Evolutionary conservation across 2,113 vertebrate genomes (phyloP).

Genomic region (Colinus virginianus): DNA sequence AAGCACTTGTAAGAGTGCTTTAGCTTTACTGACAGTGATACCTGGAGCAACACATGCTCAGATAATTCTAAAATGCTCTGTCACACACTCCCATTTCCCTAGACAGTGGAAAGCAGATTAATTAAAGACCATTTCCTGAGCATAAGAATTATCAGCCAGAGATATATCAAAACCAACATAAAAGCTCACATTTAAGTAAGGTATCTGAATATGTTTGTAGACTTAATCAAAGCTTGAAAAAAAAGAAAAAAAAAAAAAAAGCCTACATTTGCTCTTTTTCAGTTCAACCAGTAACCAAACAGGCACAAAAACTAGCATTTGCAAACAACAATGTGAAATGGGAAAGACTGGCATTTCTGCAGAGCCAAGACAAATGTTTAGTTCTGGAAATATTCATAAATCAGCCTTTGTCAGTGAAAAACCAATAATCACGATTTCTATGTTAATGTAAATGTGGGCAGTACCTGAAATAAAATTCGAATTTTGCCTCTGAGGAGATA

Average conservation of each 20-base stretch:
- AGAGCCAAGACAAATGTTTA: neutral
- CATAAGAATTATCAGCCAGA: neutral
- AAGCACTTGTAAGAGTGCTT: neutral
- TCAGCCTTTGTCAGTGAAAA: neutral
- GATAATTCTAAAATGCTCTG: neutral
- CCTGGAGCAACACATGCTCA: neutral
- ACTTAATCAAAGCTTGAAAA: neutral
- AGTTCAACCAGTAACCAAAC: neutral
- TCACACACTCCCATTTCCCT: neutral
- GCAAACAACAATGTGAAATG: neutral
- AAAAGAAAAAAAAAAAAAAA: neutral
- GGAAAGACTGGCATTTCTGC: neutral
- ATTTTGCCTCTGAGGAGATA: neutral
- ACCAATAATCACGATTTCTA: neutral
- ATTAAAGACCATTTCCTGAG: neutral
- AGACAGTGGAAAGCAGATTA: neutral
- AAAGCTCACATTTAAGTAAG: neutral
- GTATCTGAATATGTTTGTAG: neutral
- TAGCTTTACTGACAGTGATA: neutral
- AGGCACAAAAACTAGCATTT: neutral
- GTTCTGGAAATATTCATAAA: neutral
- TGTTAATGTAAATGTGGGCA: neutral
- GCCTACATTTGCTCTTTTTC: neutral
- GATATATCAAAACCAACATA: neutral
- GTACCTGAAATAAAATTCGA: conserved; percentile 8